Evolutionary conservation across 2,888 invertebrate genomes (phyloP).

Genomic region (Spodoptera exigua): DNA sequence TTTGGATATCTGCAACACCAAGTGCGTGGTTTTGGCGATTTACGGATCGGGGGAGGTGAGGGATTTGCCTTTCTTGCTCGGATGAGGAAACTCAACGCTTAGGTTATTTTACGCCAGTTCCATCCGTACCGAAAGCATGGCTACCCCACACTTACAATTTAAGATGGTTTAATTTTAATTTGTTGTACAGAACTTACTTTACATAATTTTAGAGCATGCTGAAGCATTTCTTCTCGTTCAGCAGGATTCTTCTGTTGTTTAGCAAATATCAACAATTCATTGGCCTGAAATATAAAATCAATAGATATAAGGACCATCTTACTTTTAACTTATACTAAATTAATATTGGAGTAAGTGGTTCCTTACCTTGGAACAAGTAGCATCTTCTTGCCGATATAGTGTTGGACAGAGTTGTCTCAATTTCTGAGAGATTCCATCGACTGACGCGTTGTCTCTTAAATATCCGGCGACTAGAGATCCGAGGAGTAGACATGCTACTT

Average conservation of each 20-base stretch:
- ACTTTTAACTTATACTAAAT: neutral
- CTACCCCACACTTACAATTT: too few relatives aligned
- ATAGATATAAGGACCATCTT: neutral
- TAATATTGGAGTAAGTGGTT: neutral
- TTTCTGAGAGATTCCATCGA: slow-evolving; percentile 96
- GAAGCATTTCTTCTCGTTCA: slow-evolving; percentile 93
- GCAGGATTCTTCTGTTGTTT: slow-evolving; percentile 92
- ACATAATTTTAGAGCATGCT: slow-evolving; percentile 94
- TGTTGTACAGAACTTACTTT: slow-evolving; percentile 85
- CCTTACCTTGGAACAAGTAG: slow-evolving; percentile 96
- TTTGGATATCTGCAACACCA: too few relatives aligned
- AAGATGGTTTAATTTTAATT: too few relatives aligned
- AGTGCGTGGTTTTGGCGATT: too few relatives aligned
- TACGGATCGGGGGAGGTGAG: too few relatives aligned
- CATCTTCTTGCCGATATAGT: slow-evolving; percentile 98
- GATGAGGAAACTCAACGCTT: too few relatives aligned
- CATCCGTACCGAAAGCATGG: too few relatives aligned
- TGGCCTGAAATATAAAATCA: slow-evolving; percentile 89
- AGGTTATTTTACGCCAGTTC: too few relatives aligned
- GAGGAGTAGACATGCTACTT: slow-evolving; percentile 91
- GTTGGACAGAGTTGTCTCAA: slow-evolving; percentile 97
- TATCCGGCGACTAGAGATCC: slow-evolving; percentile 97
- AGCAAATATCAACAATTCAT: slow-evolving; percentile 95
- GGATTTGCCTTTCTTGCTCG: too few relatives aligned
- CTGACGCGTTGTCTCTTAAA: slow-evolving; percentile 97